Percentiles rank a stretch among this genome's conserved stretches.
These are phyloP conservation scores for Cantharis lateralis DNA, from an alignment of 2,888 invertebrate species.

Conservation along the genomic window DNA sequence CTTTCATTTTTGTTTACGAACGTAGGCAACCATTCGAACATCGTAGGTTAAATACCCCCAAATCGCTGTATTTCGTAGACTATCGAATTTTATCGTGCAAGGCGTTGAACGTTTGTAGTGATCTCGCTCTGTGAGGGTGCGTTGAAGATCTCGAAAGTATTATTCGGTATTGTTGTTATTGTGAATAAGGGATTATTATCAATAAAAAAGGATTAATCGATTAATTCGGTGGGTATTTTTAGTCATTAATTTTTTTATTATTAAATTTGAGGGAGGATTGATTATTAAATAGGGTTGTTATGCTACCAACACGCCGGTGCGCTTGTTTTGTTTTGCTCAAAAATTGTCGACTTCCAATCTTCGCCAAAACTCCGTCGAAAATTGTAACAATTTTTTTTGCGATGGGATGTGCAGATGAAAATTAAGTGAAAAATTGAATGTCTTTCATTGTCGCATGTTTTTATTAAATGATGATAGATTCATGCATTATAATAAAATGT, in stretches of 20 bases:
- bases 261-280: not conserved
- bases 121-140: slow-evolving; percentile 14
- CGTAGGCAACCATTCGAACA: slow-evolving; percentile 5
- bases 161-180: not conserved
- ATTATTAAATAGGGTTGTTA: slow-evolving; percentile 9
- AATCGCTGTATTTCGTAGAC: slow-evolving; percentile 5
- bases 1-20: not conserved
- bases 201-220: not conserved
- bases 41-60: slow-evolving; percentile 6
- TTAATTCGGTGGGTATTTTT: not conserved
- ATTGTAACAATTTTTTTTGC: not conserved
- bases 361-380: not conserved
- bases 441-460: not conserved
- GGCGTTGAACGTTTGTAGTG: slow-evolving; percentile 17
- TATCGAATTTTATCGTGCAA: slow-evolving; percentile 6
- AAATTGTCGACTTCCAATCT: not conserved
- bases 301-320: slow-evolving; percentile 15
- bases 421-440: not conserved
- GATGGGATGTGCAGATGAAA: not conserved
- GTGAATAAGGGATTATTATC: not conserved
- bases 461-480: not conserved
- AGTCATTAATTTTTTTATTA: not conserved
- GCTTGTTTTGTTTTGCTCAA: slow-evolving; percentile 17
- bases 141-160: not conserved
- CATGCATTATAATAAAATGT: slow-evolving; percentile 5